Evolutionary conservation across 1,140 invertebrate genomes (phyloP).

Genomic region (Apis laboriosa): DNA sequence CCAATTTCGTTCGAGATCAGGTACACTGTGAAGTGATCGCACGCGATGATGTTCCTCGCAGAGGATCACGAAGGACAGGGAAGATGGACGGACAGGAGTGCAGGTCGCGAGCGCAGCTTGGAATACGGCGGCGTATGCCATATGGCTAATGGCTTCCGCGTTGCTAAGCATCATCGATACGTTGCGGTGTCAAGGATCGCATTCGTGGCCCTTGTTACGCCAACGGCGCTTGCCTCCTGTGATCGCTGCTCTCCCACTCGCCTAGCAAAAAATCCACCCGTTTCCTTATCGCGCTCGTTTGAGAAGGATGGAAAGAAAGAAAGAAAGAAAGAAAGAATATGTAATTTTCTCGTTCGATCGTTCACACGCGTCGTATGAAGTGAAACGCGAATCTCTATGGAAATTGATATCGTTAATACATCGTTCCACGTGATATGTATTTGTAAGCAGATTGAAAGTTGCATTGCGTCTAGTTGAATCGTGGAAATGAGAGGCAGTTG

Average conservation of each 20-base stretch:
- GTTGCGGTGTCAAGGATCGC: conserved; percentile 67
- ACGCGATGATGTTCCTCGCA: background rate
- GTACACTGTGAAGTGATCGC: background rate
- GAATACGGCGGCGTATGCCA: conserved; percentile 69
- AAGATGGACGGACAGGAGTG: background rate
- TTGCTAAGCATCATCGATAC: conserved; percentile 72
- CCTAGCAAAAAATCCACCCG: background rate
- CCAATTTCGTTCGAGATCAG: background rate
- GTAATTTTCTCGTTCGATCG: too few relatives aligned
- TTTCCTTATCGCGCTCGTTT: too few relatives aligned
- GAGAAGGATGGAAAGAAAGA: too few relatives aligned
- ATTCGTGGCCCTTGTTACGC: conserved; percentile 66
- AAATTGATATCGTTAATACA: too few relatives aligned
- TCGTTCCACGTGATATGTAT: too few relatives aligned
- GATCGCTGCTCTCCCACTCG: background rate
- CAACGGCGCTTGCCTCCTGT: conserved; percentile 37
- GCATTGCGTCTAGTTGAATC: too few relatives aligned
- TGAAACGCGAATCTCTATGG: too few relatives aligned
- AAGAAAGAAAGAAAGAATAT: too few relatives aligned
- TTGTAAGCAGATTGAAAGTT: too few relatives aligned
- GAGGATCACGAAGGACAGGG: background rate
- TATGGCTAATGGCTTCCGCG: conserved; percentile 77
- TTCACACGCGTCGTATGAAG: too few relatives aligned
- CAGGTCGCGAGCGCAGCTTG: conserved; percentile 2
- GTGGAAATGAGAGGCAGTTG: too few relatives aligned